Evolutionary conservation across 2,113 vertebrate species (phyloP).

Genomic region (Odontophorus gujanensis): DNA sequence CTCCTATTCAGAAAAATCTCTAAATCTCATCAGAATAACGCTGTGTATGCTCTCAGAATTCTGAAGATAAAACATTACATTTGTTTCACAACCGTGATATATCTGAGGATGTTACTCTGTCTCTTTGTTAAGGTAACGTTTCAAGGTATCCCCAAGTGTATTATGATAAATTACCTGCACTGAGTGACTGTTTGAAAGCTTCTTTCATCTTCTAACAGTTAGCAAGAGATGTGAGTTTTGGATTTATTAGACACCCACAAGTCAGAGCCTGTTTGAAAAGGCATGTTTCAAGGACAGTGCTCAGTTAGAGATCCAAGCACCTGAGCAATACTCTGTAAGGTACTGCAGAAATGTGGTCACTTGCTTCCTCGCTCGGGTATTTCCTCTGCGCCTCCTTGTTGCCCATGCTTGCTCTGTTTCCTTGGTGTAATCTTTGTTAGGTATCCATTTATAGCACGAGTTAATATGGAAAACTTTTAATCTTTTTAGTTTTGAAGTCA

Average conservation of each 20-base stretch:
- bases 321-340: background rate
- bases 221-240: background rate
- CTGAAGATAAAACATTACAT: background rate
- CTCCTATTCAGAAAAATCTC: slow-evolving; percentile 43
- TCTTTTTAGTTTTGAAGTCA: background rate
- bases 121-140: slow-evolving; percentile 41
- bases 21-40: background rate
- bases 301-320: background rate
- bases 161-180: slow-evolving; percentile 27
- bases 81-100: background rate
- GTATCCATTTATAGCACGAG: background rate
- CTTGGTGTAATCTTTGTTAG: background rate
- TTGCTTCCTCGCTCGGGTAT: background rate
- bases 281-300: slow-evolving; percentile 8
- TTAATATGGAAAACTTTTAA: background rate
- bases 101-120: slow-evolving; percentile 17
- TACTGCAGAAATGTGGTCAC: background rate
- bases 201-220: slow-evolving; percentile 38
- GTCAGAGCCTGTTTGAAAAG: slow-evolving; percentile 11
- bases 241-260: slow-evolving; percentile 1
- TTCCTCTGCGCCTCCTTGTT: background rate
- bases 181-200: background rate
- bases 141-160: slow-evolving; percentile 12
- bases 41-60: background rate
- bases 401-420: background rate